phyloP scores from a whole-genome alignment of 2,797 vertebrate genomes.

The Lateolabrax maculatus region DNA sequence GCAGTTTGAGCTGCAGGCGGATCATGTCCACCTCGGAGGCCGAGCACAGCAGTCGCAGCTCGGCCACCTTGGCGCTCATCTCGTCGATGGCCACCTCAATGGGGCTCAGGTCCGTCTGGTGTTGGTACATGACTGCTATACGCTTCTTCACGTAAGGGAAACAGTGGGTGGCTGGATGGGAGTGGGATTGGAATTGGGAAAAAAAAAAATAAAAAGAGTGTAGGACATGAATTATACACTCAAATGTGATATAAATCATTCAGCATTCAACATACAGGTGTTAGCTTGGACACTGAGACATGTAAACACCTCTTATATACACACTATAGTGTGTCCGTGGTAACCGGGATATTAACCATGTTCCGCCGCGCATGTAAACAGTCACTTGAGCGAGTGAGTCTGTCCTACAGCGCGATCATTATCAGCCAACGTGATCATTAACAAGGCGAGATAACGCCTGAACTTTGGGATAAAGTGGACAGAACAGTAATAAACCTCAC shows the following conservation, averaged over 20 bases:
- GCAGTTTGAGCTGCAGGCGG: conserved; percentile 95
- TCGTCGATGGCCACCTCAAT: conserved; percentile 99
- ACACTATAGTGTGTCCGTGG: not conserved
- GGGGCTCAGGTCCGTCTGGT: conserved; percentile 96
- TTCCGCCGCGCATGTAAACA: not conserved
- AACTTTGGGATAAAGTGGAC: conserved; percentile 53
- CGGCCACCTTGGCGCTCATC: conserved; percentile 95
- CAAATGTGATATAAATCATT: not conserved
- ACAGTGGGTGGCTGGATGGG: conserved; percentile 91
- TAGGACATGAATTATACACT: not conserved
- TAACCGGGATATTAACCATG: not conserved
- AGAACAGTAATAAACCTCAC: conserved; percentile 39
- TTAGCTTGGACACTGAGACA: not conserved
- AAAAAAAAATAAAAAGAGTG: not conserved
- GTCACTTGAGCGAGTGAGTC: not conserved
- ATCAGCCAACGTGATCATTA: conserved; percentile 40
- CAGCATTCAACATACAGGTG: not conserved
- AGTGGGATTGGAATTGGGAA: not conserved
- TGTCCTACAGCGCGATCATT: not conserved
- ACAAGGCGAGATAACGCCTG: conserved; percentile 50
- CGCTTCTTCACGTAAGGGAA: conserved; percentile 99
- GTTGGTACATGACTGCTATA: conserved; percentile 98
- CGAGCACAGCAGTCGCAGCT: conserved; percentile 92
- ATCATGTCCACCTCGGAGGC: conserved; percentile 97
- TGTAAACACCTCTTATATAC: not conserved